Evolutionary conservation across 2,888 invertebrate genomes (phyloP), one percentile per base, ranked within the genome.

Genomic region (Mylabris sibirica): DNA sequence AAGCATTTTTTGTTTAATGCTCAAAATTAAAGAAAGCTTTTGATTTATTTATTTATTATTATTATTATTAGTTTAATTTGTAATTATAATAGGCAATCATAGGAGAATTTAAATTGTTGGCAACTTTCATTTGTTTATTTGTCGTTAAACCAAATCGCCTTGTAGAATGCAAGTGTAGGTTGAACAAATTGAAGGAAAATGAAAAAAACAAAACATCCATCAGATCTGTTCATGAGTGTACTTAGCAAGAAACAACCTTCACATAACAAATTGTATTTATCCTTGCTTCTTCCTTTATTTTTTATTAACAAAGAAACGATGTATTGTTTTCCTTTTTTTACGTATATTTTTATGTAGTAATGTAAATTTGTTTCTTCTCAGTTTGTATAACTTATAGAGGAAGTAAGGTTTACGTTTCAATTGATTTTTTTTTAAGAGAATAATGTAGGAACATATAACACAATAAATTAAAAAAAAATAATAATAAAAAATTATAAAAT

Each of bases 191-290:
- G 61, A 66, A 59, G 64, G 53, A 63, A 68, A 63, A 68, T 70
- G 72, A 74, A 73, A 77, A 77, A 79, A 76, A 74, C 41, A 44
- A 44, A 44, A 44, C 44, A 44, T 44, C 44, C 77, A 76, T 79
- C 77, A 79, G 79, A 81, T 81, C 79, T 80, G 80, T 79, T 80
- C 76, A 76, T 81, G 80, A 78, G 78, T 81, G 81, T 81, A 81
- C 81, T 81, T 81, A 81, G 81, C 78, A 69, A 74, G 75, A 75
- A 30, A 70, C 72, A 72, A 69, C 63, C 71, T 73, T 74, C 74
- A 77, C 72, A 57, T 65, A 49, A 49, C 49, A 49, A 49, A 67
- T 70, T 67, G 63, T 70, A 24, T 38, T 20, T 53, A 63, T 60
- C 68, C 75, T 75, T 76, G 75, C 79, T 78, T 76, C 73, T 76